These are phyloP conservation scores for Hemaris fuciformis DNA, from an alignment of 2,888 invertebrate species.

Conservation along the genomic window DNA sequence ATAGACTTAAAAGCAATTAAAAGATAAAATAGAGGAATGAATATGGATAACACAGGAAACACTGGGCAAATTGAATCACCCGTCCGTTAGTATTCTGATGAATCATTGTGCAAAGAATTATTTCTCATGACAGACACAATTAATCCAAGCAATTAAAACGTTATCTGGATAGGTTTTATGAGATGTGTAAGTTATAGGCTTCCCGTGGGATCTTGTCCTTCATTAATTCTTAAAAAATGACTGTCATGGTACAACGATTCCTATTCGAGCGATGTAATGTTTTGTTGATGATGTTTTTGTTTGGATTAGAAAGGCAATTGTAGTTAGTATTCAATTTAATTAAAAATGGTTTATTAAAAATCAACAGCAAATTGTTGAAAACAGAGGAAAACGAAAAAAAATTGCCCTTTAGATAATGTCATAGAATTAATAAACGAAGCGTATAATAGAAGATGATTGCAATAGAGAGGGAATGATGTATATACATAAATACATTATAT, in stretches of 20 bases:
- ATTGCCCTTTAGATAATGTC: no score
- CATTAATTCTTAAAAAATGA: not conserved
- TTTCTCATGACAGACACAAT: not conserved
- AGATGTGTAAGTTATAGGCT: not conserved
- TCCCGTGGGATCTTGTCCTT: slow-evolving; percentile 4
- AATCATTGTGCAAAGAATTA: not conserved
- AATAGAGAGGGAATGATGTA: no score
- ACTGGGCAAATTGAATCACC: not conserved
- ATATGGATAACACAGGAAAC: not conserved
- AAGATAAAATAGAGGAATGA: no score
- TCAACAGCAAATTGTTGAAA: no score
- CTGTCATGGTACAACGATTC: not conserved
- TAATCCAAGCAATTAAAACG: not conserved
- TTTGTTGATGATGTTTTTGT: not conserved
- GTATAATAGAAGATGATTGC: no score
- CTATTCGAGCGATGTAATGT: not conserved
- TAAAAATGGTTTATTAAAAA: no score
- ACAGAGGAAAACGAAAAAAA: no score
- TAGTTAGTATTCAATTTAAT: no score
- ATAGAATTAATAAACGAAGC: no score
- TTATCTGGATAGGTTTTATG: not conserved
- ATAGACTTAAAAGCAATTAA: no score
- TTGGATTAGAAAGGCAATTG: no score
- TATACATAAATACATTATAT: no score
- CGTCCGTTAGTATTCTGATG: not conserved